Evolutionary conservation across 2,888 invertebrate species (phyloP).

Genomic region (Pomacea canaliculata): DNA sequence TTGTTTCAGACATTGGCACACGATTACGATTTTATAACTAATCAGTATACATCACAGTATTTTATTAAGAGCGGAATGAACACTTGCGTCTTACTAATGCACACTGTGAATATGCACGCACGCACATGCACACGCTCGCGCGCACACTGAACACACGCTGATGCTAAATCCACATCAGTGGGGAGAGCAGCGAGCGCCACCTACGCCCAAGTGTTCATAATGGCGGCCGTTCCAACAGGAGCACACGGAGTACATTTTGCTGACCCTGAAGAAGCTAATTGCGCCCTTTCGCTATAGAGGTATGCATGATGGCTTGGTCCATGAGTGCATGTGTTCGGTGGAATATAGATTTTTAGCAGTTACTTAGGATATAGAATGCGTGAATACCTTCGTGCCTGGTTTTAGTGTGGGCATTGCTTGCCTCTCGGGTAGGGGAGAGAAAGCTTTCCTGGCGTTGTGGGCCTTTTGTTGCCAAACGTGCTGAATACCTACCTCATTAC

Average conservation of each 20-base stretch:
- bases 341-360: not conserved
- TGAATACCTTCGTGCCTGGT: slow-evolving; percentile 26
- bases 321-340: not conserved
- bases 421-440: too few relatives aligned
- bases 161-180: not conserved
- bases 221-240: slow-evolving; percentile 23
- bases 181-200: slow-evolving; percentile 17
- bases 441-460: too few relatives aligned
- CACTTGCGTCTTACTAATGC: too few relatives aligned
- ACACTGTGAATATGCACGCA: not conserved
- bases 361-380: not conserved
- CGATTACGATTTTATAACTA: too few relatives aligned
- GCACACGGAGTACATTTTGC: slow-evolving; percentile 19
- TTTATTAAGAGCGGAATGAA: too few relatives aligned
- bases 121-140: not conserved
- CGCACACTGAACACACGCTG: not conserved
- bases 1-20: too few relatives aligned
- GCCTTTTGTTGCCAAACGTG: too few relatives aligned
- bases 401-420: slow-evolving; percentile 10
- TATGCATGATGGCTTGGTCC: slow-evolving; percentile 5
- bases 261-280: slow-evolving; percentile 6
- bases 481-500: too few relatives aligned
- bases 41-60: too few relatives aligned
- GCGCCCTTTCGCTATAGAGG: slow-evolving; percentile 14
- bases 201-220: slow-evolving; percentile 23